Evolutionary conservation across 2,888 invertebrate genomes (phyloP).

Genomic region (Rhabditoides inermis): DNA sequence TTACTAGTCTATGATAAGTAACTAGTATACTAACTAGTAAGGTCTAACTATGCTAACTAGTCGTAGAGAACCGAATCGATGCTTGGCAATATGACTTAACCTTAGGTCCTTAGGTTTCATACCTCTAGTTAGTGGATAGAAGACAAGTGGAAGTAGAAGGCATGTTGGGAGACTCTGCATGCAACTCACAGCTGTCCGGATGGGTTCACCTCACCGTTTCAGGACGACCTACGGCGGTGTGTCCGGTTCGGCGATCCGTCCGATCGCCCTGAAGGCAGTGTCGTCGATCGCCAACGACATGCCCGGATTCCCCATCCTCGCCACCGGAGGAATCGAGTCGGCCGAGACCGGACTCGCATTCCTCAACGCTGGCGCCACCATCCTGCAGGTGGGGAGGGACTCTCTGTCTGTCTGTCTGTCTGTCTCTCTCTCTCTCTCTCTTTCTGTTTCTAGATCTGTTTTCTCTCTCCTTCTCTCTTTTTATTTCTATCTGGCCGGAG

Average conservation of each 20-base stretch:
- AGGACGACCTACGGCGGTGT: constrained; percentile 58
- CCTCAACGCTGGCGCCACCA: constrained; percentile 80
- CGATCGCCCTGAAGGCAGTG: constrained; percentile 79
- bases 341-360: constrained; percentile 92
- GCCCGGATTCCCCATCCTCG: constrained; percentile 83
- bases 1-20: not conserved
- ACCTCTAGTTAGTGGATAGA: not conserved
- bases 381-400: constrained; percentile 67
- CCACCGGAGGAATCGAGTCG: constrained; percentile 92
- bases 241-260: constrained; percentile 68
- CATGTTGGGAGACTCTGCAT: not conserved
- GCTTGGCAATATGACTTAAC: too few relatives aligned
- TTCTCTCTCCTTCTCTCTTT: too few relatives aligned
- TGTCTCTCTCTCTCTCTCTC: too few relatives aligned
- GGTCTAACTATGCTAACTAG: not conserved
- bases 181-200: not conserved
- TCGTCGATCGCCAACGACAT: constrained; percentile 75
- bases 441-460: too few relatives aligned
- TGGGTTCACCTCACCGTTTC: not conserved
- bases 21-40: too few relatives aligned
- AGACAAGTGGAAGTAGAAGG: not conserved
- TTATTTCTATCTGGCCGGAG: too few relatives aligned
- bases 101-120: too few relatives aligned
- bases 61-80: not conserved
- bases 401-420: too few relatives aligned